These are phyloP conservation scores for Tragelaphus oryx DNA, from an alignment of 2,797 vertebrate species.

Conservation along the genomic window DNA sequence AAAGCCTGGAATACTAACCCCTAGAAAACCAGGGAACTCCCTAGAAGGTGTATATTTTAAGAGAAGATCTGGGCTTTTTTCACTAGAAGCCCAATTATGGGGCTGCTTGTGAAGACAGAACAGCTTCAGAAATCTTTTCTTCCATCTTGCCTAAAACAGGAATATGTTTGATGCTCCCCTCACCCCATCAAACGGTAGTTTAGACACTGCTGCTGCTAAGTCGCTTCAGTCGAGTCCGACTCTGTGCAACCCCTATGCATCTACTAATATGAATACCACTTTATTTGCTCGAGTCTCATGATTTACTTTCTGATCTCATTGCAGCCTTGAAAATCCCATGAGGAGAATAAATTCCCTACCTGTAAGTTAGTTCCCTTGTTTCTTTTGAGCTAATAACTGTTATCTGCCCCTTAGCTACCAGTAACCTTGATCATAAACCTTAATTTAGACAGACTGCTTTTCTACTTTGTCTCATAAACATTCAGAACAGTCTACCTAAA, in stretches of 20 bases:
- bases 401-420: not conserved
- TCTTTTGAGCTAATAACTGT: not conserved
- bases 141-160: not conserved
- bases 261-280: not conserved
- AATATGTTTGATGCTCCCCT: not conserved
- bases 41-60: not conserved
- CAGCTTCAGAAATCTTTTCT: not conserved
- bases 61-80: not conserved
- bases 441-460: not conserved
- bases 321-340: constrained; percentile 84
- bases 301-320: constrained; percentile 53
- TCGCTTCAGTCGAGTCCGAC: no score
- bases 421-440: not conserved
- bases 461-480: not conserved
- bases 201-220: not conserved
- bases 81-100: not conserved
- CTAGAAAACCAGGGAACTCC: not conserved
- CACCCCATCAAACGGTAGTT: fast-evolving
- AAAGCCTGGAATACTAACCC: not conserved
- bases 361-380: constrained; percentile 84
- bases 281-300: constrained; percentile 47
- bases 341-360: constrained; percentile 91
- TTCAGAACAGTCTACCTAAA: not conserved
- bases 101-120: not conserved
- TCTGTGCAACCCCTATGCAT: fast-evolving